Evolutionary conservation across 2,113 vertebrate genomes (phyloP).

Genomic region (Hystrix brachyura): DNA sequence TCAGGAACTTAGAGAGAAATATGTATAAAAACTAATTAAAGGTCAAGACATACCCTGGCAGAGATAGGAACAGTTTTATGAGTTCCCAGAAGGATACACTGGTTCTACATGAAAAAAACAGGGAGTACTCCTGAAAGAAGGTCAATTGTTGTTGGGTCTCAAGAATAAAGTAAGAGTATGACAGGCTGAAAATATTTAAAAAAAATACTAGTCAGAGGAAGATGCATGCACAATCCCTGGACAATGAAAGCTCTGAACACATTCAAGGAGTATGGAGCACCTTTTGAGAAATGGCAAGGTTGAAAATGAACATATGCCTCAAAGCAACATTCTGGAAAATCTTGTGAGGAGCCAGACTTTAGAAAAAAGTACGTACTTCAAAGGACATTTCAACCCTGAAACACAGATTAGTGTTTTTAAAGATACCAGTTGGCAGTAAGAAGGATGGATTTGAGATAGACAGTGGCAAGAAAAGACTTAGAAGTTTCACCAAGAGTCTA

Average conservation of each 20-base stretch:
- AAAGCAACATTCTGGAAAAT: background rate
- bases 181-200: background rate
- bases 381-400: conserved; percentile 34
- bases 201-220: background rate
- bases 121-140: background rate
- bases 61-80: background rate
- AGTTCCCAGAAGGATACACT: background rate
- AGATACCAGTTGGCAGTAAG: conserved; percentile 5
- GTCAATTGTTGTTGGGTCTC: background rate
- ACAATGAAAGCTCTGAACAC: background rate
- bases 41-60: background rate
- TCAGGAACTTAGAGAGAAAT: conserved; percentile 38
- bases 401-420: conserved; percentile 33
- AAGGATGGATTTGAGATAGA: conserved; percentile 68
- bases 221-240: fast-evolving
- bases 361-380: conserved; percentile 42
- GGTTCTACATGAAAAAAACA: background rate
- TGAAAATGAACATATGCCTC: background rate
- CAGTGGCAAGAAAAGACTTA: background rate
- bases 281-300: background rate
- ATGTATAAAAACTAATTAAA: conserved; percentile 7
- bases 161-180: background rate
- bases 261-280: background rate
- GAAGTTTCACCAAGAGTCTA: background rate
- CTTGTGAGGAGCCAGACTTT: background rate